Percentiles rank a stretch among this genome's conserved stretches.
Evolutionary conservation across 2,797 vertebrate genomes (phyloP).

Genomic region (Siniperca scherzeri): DNA sequence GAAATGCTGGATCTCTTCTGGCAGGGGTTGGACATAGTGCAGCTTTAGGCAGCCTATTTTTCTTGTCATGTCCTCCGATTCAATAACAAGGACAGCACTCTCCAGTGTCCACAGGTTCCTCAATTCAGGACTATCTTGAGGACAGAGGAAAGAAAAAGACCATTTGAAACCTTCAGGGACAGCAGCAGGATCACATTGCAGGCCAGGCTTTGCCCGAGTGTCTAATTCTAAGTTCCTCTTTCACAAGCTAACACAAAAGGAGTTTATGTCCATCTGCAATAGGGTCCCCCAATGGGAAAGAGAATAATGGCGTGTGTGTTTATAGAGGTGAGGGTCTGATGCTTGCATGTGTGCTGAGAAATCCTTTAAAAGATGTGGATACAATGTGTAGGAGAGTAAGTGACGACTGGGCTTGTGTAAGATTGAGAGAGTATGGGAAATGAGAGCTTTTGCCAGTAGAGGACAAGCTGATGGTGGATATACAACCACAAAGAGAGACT

Average conservation of each 20-base stretch:
- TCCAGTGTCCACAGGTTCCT: conserved; percentile 57
- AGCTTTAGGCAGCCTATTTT: conserved; percentile 68
- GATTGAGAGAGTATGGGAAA: conserved; percentile 64
- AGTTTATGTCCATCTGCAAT: conserved; percentile 63
- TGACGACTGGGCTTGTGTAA: conserved; percentile 43
- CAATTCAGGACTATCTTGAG: conserved; percentile 55
- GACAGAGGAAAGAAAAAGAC: conserved; percentile 53
- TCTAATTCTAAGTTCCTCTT: conserved; percentile 76
- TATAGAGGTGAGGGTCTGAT: conserved; percentile 27
- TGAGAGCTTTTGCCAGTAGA: conserved; percentile 51
- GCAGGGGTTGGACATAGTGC: conserved; percentile 61
- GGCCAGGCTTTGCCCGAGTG: conserved; percentile 41
- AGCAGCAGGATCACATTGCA: conserved; percentile 52
- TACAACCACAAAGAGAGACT: conserved; percentile 64
- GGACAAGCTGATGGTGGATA: conserved; percentile 77
- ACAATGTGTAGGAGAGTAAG: conserved; percentile 43
- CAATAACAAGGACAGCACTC: conserved; percentile 70
- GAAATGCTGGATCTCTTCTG: conserved; percentile 60
- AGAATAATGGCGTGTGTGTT: conserved; percentile 39
- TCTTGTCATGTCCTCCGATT: conserved; percentile 74
- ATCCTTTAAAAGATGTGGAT: conserved; percentile 50
- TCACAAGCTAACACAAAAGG: conserved; percentile 53
- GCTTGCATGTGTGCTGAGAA: conserved; percentile 21
- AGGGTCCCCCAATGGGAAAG: conserved; percentile 36
- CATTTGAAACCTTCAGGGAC: conserved; percentile 46